Evolutionary conservation across 2,888 invertebrate genomes (phyloP).

Genomic region (Candidula unifasciata): DNA sequence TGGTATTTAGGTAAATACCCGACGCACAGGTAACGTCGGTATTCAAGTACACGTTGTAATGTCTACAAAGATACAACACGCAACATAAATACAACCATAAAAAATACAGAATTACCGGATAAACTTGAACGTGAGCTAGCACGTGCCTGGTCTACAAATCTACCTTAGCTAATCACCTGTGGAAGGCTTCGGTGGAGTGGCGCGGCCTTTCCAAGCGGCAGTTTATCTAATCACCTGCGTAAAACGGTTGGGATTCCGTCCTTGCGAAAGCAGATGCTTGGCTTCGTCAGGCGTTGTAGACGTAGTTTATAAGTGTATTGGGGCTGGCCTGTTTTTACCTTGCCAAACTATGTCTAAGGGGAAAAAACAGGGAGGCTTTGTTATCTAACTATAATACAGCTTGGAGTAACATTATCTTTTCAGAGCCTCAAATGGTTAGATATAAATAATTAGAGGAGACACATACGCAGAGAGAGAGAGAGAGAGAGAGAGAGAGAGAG

Average conservation of each 20-base stretch:
- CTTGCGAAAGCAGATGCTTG: conserved; percentile 13
- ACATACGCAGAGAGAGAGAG: too few relatives aligned
- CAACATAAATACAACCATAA: neutral
- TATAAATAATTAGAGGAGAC: too few relatives aligned
- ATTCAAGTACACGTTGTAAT: too few relatives aligned
- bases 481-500: too few relatives aligned
- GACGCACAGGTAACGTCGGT: too few relatives aligned
- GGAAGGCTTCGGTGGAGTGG: neutral
- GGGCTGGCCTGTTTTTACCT: neutral
- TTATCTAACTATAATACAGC: too few relatives aligned
- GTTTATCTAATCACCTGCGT: neutral
- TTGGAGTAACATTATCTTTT: too few relatives aligned
- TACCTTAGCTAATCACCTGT: neutral
- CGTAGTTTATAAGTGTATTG: neutral
- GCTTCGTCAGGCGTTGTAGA: neutral
- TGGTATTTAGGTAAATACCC: too few relatives aligned
- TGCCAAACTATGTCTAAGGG: too few relatives aligned
- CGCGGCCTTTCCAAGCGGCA: neutral
- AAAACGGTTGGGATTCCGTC: neutral
- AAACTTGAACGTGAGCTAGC: neutral
- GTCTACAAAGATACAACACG: too few relatives aligned
- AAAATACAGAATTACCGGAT: neutral
- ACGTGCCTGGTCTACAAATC: neutral
- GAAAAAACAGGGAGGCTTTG: too few relatives aligned
- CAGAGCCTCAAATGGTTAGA: too few relatives aligned